Conservation (phyloP, 2,888 invertebrate genomes). For the Leptinotarsa rubiginosa region DNA sequence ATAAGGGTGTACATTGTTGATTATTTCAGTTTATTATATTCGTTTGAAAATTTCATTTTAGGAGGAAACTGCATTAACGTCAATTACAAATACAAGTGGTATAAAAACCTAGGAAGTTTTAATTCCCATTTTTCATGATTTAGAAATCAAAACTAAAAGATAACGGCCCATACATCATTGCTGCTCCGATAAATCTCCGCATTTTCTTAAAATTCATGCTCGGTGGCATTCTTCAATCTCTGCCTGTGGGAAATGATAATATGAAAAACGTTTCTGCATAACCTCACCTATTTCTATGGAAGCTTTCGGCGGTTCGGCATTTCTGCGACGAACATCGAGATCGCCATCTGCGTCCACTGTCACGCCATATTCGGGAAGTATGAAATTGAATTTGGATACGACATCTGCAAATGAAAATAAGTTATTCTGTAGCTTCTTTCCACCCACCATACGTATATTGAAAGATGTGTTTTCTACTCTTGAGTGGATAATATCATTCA, state of each 20-base stretch:
- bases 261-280: conserved; percentile 2
- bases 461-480: background rate
- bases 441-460: background rate
- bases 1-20: too few relatives aligned
- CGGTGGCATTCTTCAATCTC: background rate
- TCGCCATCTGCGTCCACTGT: conserved; percentile 78
- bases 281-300: conserved; percentile 75
- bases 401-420: conserved; percentile 70
- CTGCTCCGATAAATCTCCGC: too few relatives aligned
- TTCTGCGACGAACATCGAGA: conserved; percentile 70
- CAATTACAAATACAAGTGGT: too few relatives aligned
- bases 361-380: conserved; percentile 66
- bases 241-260: background rate
- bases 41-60: too few relatives aligned
- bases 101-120: too few relatives aligned
- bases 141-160: too few relatives aligned
- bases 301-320: conserved; percentile 57
- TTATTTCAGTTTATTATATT: too few relatives aligned
- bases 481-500: background rate
- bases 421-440: background rate
- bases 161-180: too few relatives aligned
- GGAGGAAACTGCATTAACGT: too few relatives aligned
- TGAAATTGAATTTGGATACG: conserved; percentile 79
- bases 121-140: too few relatives aligned
- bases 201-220: too few relatives aligned